phyloP scores from a whole-genome alignment of 2,797 vertebrate genomes.

The Brachyrhaphis roseni region DNA sequence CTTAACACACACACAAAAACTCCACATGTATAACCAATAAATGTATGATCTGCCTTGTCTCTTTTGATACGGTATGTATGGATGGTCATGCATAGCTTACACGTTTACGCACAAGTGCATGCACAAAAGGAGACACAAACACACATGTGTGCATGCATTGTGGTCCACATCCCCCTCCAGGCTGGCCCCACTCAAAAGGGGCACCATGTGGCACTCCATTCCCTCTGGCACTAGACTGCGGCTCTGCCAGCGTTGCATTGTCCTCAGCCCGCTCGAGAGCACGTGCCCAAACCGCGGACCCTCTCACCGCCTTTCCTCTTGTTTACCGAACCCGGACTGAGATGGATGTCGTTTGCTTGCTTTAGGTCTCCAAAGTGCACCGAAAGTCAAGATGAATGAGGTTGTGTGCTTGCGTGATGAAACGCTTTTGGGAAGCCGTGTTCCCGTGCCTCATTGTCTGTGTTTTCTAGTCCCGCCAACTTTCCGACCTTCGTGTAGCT shows the following conservation, averaged over 20 bases:
- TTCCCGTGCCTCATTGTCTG: slow-evolving; percentile 60
- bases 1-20: slow-evolving; percentile 40
- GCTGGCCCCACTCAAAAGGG: slow-evolving; percentile 82
- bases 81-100: slow-evolving; percentile 5
- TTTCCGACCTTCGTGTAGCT: slow-evolving; percentile 43
- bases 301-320: slow-evolving; percentile 46
- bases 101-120: slow-evolving; percentile 30
- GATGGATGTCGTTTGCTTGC: slow-evolving; percentile 66
- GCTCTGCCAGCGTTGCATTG: slow-evolving; percentile 76
- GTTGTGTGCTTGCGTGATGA: slow-evolving; percentile 51
- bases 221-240: slow-evolving; percentile 76
- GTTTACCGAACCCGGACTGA: slow-evolving; percentile 57
- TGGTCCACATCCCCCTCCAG: slow-evolving; percentile 76
- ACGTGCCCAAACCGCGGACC: slow-evolving; percentile 55
- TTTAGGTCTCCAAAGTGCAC: slow-evolving; percentile 58
- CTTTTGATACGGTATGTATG: slow-evolving; percentile 12
- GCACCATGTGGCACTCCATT: slow-evolving; percentile 83
- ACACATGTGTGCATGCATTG: slow-evolving; percentile 50
- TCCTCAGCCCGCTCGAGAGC: slow-evolving; percentile 77
- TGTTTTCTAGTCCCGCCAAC: slow-evolving; percentile 48
- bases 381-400: slow-evolving; percentile 69
- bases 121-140: slow-evolving; percentile 49
- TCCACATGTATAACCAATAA: slow-evolving; percentile 63
- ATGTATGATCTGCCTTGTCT: slow-evolving; percentile 36
- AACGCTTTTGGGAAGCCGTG: slow-evolving; percentile 65